A percentile compares a stretch with the other conserved stretches of the same genome.
Conservation (phyloP, 2,888 invertebrate genomes). For the Pseudanteris insignis region DNA sequence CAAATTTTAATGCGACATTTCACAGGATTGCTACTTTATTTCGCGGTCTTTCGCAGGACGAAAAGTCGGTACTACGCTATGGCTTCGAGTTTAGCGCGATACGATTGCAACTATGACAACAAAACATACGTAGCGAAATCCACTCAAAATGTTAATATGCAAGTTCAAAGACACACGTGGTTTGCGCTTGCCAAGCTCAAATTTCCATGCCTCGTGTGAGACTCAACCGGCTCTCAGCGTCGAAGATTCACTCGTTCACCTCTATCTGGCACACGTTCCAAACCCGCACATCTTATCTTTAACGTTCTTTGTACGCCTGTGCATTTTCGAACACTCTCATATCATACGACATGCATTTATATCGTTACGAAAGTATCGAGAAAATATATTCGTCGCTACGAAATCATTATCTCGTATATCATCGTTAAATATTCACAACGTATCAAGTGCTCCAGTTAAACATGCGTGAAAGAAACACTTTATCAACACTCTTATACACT, state of each 20-base stretch:
- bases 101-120: constrained; percentile 33
- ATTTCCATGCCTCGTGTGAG: constrained; percentile 31
- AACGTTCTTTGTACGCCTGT: constrained; percentile 21
- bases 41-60: constrained; percentile 8
- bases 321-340: constrained; percentile 27
- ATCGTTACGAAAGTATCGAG: constrained; percentile 20
- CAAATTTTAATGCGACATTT: constrained; percentile 28
- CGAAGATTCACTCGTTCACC: constrained; percentile 28
- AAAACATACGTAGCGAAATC: constrained; percentile 21
- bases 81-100: constrained; percentile 32
- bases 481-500: too few species aligned
- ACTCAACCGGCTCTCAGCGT: constrained; percentile 29
- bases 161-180: constrained; percentile 42
- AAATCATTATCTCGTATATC: constrained; percentile 19
- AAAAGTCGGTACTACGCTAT: constrained; percentile 26
- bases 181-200: constrained; percentile 32
- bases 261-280: constrained; percentile 26
- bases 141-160: constrained; percentile 45
- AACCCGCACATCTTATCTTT: constrained; percentile 29
- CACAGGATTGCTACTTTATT: constrained; percentile 16
- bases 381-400: constrained; percentile 14
- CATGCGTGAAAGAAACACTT: too few species aligned
- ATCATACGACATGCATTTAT: constrained; percentile 28
- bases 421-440: constrained; percentile 17
- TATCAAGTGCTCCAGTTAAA: constrained; percentile 1